A percentile compares a stretch with the other conserved stretches of the same genome.
These are phyloP conservation scores for Myopa testacea DNA, from an alignment of 2,888 invertebrate species.

Conservation along the genomic window DNA sequence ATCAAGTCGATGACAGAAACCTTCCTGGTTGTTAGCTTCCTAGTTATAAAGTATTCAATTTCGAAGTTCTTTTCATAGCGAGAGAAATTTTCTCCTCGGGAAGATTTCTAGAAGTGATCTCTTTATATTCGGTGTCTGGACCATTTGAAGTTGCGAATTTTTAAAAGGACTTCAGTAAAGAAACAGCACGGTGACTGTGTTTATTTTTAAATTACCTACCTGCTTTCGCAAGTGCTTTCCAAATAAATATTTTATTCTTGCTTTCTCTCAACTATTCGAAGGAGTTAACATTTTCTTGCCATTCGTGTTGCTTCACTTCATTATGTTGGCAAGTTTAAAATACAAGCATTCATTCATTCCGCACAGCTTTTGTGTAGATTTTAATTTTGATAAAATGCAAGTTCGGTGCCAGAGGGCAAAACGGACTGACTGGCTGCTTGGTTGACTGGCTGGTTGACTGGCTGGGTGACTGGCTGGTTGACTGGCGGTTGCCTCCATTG, in stretches of 20 bases:
- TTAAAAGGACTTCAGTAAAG: background rate
- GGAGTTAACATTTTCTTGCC: background rate
- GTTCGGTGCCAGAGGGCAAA: background rate
- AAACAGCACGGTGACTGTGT: background rate
- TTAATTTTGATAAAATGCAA: conserved; percentile 31
- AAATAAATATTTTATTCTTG: background rate
- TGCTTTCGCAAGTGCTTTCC: background rate
- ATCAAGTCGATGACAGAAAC: no score
- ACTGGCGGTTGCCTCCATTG: background rate
- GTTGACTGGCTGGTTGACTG: background rate
- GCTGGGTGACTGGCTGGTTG: background rate
- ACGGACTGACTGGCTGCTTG: background rate
- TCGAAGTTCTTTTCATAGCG: background rate
- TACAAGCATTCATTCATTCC: conserved; percentile 8
- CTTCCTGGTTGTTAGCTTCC: background rate
- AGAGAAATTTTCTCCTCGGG: background rate
- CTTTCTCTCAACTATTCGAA: background rate
- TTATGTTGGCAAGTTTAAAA: conserved; percentile 1
- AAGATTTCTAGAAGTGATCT: no score
- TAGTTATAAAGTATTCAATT: background rate
- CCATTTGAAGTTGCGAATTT: background rate
- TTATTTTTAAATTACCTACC: background rate
- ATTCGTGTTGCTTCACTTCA: background rate
- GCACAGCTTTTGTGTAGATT: conserved; percentile 30
- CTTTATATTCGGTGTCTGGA: no score